Conservation (phyloP, 2,888 invertebrate species). For the Agelastica alni region DNA sequence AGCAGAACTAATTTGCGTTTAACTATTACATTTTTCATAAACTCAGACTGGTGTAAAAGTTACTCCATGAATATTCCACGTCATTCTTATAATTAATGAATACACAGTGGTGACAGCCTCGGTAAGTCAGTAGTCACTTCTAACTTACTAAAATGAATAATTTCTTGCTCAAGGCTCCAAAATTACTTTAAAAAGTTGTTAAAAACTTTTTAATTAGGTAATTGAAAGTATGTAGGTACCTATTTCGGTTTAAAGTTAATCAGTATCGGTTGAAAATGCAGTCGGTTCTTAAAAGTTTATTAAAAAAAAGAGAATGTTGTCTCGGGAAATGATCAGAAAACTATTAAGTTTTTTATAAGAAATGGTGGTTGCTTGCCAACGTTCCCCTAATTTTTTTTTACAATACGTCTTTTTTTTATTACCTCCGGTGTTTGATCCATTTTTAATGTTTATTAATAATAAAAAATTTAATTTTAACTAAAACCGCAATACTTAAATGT, state of each 20-base stretch:
- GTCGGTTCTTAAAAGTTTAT: background rate
- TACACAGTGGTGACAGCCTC: slow-evolving; percentile 21
- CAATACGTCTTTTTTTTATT: background rate
- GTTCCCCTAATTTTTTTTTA: background rate
- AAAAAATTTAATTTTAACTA: no score
- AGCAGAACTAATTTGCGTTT: background rate
- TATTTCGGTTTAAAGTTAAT: slow-evolving; percentile 38
- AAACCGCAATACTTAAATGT: no score
- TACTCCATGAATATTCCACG: slow-evolving; percentile 39
- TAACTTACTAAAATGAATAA: slow-evolving; percentile 51
- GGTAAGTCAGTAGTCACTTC: slow-evolving; percentile 32
- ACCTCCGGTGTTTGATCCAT: no score
- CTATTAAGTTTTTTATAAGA: slow-evolving; percentile 5
- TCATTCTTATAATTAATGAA: slow-evolving; percentile 39
- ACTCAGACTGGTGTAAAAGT: background rate
- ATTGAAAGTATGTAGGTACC: slow-evolving; percentile 50
- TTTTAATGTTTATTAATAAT: no score
- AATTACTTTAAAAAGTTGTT: slow-evolving; percentile 56
- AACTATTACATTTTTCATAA: background rate
- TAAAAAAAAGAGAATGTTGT: no score
- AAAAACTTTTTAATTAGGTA: slow-evolving; percentile 56
- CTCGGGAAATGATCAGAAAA: background rate
- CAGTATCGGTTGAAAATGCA: slow-evolving; percentile 26
- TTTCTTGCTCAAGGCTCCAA: slow-evolving; percentile 52
- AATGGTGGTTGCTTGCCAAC: background rate